Evolutionary conservation across 2,797 vertebrate genomes (phyloP).

Genomic region (Pteropus rufus): DNA sequence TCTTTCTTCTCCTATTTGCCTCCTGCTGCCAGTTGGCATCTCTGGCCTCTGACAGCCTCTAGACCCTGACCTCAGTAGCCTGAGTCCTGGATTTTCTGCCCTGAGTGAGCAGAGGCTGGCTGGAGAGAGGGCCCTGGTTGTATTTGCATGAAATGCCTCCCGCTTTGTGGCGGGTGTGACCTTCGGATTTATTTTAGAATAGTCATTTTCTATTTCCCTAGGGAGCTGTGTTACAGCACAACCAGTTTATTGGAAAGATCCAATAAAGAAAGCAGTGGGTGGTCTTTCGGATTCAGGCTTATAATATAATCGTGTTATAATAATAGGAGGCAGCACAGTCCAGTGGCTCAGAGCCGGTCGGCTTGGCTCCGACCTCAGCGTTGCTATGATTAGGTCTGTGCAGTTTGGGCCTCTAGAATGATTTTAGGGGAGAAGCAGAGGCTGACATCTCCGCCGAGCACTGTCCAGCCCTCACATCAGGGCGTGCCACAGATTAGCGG

Average conservation of each 20-base stretch:
- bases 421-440: background rate
- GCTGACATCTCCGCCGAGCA: background rate
- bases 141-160: background rate
- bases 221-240: background rate
- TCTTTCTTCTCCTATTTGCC: background rate
- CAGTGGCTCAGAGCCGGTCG: background rate
- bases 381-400: background rate
- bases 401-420: background rate
- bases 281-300: background rate
- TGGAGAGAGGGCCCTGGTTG: background rate
- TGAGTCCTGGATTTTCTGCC: background rate
- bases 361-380: background rate
- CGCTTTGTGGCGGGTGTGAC: background rate
- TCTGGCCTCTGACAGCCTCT: background rate
- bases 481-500: background rate
- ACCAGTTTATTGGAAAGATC: constrained; percentile 35
- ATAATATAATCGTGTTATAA: background rate
- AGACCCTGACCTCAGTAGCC: background rate
- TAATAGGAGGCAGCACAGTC: background rate
- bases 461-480: background rate
- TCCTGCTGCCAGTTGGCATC: background rate
- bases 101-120: background rate
- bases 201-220: constrained; percentile 19
- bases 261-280: constrained; percentile 41
- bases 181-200: constrained; percentile 29